phyloP scores from a whole-genome alignment of 2,888 invertebrate genomes.

The Athalia circularis region DNA sequence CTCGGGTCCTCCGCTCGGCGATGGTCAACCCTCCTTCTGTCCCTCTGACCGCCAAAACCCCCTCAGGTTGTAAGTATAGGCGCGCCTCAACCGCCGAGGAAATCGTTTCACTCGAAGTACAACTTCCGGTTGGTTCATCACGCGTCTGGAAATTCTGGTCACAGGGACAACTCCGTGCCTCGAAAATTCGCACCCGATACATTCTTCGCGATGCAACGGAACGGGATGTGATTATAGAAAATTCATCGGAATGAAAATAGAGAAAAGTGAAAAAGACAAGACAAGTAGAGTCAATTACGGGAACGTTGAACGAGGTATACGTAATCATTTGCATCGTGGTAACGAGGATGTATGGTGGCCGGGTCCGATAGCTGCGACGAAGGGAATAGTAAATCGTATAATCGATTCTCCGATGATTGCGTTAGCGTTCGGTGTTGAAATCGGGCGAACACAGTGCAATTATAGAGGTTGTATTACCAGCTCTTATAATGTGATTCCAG shows the following conservation, averaged over 20 bases:
- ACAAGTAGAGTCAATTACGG: background rate
- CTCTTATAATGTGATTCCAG: conserved; percentile 30
- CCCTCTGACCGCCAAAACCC: conserved; percentile 22
- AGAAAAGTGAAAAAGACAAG: background rate
- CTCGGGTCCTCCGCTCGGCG: background rate
- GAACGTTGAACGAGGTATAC: background rate
- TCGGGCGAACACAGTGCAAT: conserved; percentile 62
- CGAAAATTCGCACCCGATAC: background rate
- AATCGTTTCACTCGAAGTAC: conserved; percentile 24
- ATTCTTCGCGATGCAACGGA: no score
- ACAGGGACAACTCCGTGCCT: background rate
- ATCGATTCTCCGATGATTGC: conserved; percentile 63
- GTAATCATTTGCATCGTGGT: background rate
- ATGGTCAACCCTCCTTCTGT: conserved; percentile 31
- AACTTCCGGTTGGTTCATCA: conserved; percentile 22
- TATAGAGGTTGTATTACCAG: conserved; percentile 58
- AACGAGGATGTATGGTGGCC: background rate
- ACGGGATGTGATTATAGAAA: no score
- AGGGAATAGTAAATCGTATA: conserved; percentile 45
- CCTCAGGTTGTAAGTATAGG: background rate
- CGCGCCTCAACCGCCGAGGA: conserved; percentile 3
- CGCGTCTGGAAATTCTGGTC: background rate
- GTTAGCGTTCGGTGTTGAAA: conserved; percentile 58
- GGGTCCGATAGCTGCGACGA: background rate
- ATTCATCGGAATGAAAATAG: no score